Base-by-base conservation (phyloP, 2,797 vertebrate genomes). In the Platyrinchus mystaceus region DNA sequence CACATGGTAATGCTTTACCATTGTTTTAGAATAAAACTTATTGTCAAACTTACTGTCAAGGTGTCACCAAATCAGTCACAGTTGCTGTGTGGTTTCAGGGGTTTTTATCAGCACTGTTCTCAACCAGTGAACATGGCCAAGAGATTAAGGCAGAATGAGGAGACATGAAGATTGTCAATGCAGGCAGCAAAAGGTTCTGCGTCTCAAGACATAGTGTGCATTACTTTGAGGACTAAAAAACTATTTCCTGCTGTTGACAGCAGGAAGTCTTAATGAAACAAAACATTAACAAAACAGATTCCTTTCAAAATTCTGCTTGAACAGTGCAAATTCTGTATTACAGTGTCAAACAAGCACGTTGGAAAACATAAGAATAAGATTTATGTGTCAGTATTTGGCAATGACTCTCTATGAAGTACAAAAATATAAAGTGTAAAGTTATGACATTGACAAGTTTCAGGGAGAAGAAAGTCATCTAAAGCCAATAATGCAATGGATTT, bases 391-490 rank as follows among this genome's bases (percentile, higher is more conserved):
- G 23, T 83, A 60, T 47, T 59, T 87, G 46, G 47, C 55, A 83
- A 6, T 60, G 66, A 32, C 8, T n/a, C 41, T 23, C 46, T 16
- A 7, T n/a, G 32, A 87, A 84, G 28, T 49, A 67, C n/a, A 47
- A 37, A 66, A 71, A 43, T 12, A 56, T 2, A 4, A 84, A 32
- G 23, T 10, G 43, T 2, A 4, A 88, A 39, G 23, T 24, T 64
- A 58, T 15, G 22, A 49, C 36, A 66, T 5, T 59, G 68, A 49
- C 28, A 58, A 62, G 10, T 58, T 89, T 52, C 14, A 10, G 17
- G 43, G 64, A 84, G 71, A 71, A 85, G 43, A 86, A 94, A 77
- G 16, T 89, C 10, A 74, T 32, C 58, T 73, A 52, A 74, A 84
- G 75, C 75, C 79, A 70, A 50, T 89, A 90, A 87, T 68, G 26